Percentiles rank a stretch among this genome's conserved stretches.
Evolutionary conservation across 2,888 invertebrate genomes (phyloP).

Genomic region (Cantharis flavilabris): DNA sequence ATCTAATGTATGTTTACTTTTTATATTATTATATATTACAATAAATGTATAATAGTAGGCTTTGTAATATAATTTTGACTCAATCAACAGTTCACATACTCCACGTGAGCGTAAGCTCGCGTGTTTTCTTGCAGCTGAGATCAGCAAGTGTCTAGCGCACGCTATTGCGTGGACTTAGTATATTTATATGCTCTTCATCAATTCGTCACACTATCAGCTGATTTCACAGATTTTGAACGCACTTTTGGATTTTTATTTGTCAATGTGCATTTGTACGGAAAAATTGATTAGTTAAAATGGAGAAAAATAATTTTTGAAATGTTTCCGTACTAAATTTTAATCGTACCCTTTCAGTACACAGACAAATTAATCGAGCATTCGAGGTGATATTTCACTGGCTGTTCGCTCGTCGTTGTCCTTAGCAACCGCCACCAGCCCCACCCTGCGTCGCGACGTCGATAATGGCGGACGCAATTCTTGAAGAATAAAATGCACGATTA

Average conservation of each 20-base stretch:
- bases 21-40: background rate
- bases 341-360: background rate
- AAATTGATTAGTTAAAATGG: too few relatives aligned
- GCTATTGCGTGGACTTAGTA: slow-evolving; percentile 51
- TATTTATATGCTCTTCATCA: slow-evolving; percentile 50
- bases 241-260: background rate
- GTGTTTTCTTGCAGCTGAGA: slow-evolving; percentile 41
- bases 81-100: slow-evolving; percentile 29
- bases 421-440: slow-evolving; percentile 39
- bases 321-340: background rate
- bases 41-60: background rate
- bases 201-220: slow-evolving; percentile 49
- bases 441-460: slow-evolving; percentile 39
- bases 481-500: slow-evolving; percentile 19
- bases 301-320: background rate
- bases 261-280: background rate
- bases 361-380: slow-evolving; percentile 11
- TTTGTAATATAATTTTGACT: slow-evolving; percentile 10
- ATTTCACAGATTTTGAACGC: slow-evolving; percentile 35
- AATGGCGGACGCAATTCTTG: slow-evolving; percentile 38
- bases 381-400: slow-evolving; percentile 30
- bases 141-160: slow-evolving; percentile 45
- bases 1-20: background rate
- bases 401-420: slow-evolving; percentile 38
- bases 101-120: slow-evolving; percentile 34